Evolutionary conservation across 2,797 vertebrate species (phyloP).

Genomic region (Chaetophractus vellerosus): DNA sequence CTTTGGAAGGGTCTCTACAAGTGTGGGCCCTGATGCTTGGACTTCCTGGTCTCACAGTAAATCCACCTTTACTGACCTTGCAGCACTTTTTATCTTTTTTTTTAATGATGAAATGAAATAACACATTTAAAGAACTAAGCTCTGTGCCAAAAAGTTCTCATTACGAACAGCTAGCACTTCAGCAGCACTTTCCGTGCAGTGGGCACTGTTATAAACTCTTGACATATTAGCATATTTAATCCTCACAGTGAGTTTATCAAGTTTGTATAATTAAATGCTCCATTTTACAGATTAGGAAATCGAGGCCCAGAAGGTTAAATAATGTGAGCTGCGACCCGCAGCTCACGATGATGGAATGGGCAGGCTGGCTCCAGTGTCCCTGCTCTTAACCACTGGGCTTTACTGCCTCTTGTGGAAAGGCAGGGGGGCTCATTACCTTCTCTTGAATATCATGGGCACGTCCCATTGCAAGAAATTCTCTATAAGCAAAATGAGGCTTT

Average conservation of each 20-base stretch:
- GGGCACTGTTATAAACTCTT: background rate
- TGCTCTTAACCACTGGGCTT: background rate
- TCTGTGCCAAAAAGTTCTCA: rapidly evolving
- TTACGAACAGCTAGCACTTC: background rate
- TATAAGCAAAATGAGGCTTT: constrained; percentile 26
- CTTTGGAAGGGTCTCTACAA: background rate
- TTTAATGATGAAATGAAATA: background rate
- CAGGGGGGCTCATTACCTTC: background rate
- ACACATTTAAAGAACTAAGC: background rate
- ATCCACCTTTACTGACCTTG: background rate
- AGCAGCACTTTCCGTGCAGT: background rate
- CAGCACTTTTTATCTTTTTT: background rate
- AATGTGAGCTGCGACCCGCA: background rate
- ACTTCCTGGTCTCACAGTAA: background rate
- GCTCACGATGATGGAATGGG: background rate
- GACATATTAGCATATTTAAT: background rate
- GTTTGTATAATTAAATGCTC: background rate
- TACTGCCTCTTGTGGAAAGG: background rate
- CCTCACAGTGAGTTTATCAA: background rate
- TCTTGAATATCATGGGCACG: background rate
- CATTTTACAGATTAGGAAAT: constrained; percentile 41
- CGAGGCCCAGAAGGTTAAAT: background rate
- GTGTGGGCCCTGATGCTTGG: background rate
- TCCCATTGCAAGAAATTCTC: background rate
- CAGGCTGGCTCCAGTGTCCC: background rate